These are phyloP conservation scores for Litocranius walleri DNA, from an alignment of 2,113 vertebrate species.

Conservation along the genomic window DNA sequence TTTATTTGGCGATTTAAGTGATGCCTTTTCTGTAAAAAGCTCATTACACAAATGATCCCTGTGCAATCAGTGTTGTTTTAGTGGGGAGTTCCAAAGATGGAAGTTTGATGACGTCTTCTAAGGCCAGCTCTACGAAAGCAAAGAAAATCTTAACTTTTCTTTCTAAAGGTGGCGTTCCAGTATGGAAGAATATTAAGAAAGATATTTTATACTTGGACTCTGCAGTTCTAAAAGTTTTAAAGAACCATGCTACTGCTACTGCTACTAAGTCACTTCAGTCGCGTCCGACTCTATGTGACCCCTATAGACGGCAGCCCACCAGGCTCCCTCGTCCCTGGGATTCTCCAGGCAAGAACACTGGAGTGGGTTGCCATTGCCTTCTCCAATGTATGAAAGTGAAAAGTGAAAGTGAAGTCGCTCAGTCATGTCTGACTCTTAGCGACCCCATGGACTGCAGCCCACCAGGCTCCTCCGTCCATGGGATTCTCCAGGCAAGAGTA, in stretches of 20 bases:
- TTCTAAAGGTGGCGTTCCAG: background rate
- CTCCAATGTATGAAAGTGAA: too few relatives aligned
- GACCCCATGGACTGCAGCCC: too few relatives aligned
- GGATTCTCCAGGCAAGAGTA: too few relatives aligned
- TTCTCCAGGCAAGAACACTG: too few relatives aligned
- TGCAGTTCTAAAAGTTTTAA: background rate
- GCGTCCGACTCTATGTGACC: too few relatives aligned
- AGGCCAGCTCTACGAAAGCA: conserved; percentile 46
- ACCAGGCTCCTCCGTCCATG: too few relatives aligned
- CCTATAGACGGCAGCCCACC: too few relatives aligned
- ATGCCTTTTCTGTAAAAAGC: conserved; percentile 25
- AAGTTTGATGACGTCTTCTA: conserved; percentile 52
- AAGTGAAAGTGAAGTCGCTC: too few relatives aligned
- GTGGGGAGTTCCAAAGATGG: background rate
- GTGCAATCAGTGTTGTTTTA: background rate
- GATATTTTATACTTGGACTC: background rate
- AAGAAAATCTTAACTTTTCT: background rate
- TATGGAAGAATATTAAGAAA: background rate
- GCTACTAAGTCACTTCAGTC: too few relatives aligned
- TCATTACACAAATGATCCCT: background rate
- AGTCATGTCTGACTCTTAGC: too few relatives aligned
- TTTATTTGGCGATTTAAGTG: conserved; percentile 34
- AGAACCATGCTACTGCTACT: background rate
- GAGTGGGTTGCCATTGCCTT: too few relatives aligned
- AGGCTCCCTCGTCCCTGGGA: too few relatives aligned